These are phyloP conservation scores for Cosmia trapezina DNA, from an alignment of 2,888 invertebrate genomes.

Conservation along the genomic window DNA sequence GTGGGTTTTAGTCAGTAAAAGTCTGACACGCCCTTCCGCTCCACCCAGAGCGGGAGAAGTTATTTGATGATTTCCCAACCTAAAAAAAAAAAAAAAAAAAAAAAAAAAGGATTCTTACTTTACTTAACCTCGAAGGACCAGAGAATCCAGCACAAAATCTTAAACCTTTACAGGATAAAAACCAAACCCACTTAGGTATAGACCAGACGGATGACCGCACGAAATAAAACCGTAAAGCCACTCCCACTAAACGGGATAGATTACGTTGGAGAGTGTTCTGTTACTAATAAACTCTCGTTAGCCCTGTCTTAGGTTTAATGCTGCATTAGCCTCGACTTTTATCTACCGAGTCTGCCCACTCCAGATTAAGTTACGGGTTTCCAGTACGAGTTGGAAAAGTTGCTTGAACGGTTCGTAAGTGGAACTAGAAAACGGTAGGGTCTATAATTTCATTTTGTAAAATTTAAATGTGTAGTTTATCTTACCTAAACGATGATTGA, in stretches of 20 bases:
- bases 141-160: background rate
- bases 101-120: too few relatives aligned
- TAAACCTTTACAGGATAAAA: background rate
- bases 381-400: slow-evolving; percentile 44
- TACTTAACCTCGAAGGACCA: background rate
- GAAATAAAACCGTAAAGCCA: slow-evolving; percentile 41
- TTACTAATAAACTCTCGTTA: slow-evolving; percentile 67
- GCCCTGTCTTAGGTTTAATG: slow-evolving; percentile 60
- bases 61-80: too few relatives aligned
- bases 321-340: slow-evolving; percentile 58
- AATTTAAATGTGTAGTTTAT: background rate
- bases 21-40: too few relatives aligned
- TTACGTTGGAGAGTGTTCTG: slow-evolving; percentile 53
- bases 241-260: slow-evolving; percentile 55
- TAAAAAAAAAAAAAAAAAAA: too few relatives aligned
- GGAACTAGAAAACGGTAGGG: slow-evolving; percentile 32
- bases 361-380: slow-evolving; percentile 57
- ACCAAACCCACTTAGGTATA: slow-evolving; percentile 15
- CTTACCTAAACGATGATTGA: background rate
- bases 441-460: background rate
- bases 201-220: slow-evolving; percentile 3
- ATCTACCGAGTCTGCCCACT: slow-evolving; percentile 59
- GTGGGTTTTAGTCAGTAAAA: too few relatives aligned
- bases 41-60: too few relatives aligned
- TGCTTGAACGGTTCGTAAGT: slow-evolving; percentile 40